Conservation (phyloP, 2,797 vertebrate genomes). For the Chelon labrosus region DNA sequence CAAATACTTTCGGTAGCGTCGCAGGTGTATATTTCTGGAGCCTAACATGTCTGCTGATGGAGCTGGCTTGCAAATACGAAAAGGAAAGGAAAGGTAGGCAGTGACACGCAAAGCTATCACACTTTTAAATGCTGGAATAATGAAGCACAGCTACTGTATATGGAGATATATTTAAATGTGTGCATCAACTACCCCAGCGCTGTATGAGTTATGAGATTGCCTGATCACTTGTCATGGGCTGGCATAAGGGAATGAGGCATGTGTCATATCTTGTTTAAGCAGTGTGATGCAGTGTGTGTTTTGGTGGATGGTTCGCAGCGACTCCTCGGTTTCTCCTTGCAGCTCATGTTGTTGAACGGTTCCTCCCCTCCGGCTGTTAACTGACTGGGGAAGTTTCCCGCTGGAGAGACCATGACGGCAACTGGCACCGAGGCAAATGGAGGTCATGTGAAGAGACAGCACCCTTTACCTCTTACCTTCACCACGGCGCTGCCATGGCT, state of each 20-base stretch:
- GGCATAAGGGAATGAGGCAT: constrained; percentile 71
- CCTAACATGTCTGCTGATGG: not conserved
- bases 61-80: constrained; percentile 25
- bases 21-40: constrained; percentile 38
- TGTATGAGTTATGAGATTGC: constrained; percentile 66
- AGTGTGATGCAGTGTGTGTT: constrained; percentile 54
- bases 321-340: constrained; percentile 53
- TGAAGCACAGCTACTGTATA: constrained; percentile 39
- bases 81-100: constrained; percentile 4
- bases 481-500: constrained; percentile 45
- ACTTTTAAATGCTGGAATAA: constrained; percentile 46
- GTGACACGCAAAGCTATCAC: constrained; percentile 18
- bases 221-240: constrained; percentile 67
- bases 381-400: constrained; percentile 55
- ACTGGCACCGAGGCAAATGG: constrained; percentile 54
- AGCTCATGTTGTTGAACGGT: constrained; percentile 53
- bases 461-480: constrained; percentile 38
- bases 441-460: constrained; percentile 71
- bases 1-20: constrained; percentile 39
- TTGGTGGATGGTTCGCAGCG: constrained; percentile 57
- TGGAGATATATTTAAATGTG: constrained; percentile 58
- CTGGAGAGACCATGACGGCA: constrained; percentile 43
- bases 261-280: constrained; percentile 75
- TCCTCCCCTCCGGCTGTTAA: constrained; percentile 70
- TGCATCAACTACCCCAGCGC: constrained; percentile 26